A percentile compares a stretch with the other conserved stretches of the same genome.
phyloP scores from a whole-genome alignment of 2,797 vertebrate genomes.

The Craterocephalus amniculus region DNA sequence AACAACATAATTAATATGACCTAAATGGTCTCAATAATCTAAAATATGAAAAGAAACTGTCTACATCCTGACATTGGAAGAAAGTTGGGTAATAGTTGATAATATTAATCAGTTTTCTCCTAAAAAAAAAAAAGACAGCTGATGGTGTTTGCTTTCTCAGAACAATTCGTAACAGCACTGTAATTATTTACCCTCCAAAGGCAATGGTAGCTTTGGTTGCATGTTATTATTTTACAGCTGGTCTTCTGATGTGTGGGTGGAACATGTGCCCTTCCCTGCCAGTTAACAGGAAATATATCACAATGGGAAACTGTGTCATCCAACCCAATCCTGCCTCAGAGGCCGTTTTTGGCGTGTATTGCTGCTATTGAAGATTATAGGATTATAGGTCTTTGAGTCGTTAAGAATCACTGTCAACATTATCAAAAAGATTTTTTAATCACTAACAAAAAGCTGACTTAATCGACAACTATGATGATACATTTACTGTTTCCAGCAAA shows the following conservation, averaged over 20 bases:
- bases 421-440: conserved; percentile 9
- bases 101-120: not conserved
- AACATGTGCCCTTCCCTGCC: conserved; percentile 60
- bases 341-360: conserved; percentile 37
- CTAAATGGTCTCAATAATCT: conserved; percentile 3
- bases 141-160: conserved; percentile 10
- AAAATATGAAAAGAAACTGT: conserved; percentile 25
- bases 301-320: conserved; percentile 48
- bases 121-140: conserved; percentile 15
- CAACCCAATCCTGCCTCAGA: conserved; percentile 32
- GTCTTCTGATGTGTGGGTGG: conserved; percentile 33
- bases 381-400: conserved; percentile 35
- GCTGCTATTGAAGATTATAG: conserved; percentile 33
- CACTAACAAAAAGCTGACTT: conserved; percentile 8
- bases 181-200: conserved; percentile 41
- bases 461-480: conserved; percentile 27
- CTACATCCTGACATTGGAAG: conserved; percentile 10
- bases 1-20: conserved; percentile 13
- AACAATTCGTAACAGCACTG: conserved; percentile 22
- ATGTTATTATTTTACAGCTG: conserved; percentile 61
- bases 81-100: too few relatives aligned
- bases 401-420: conserved; percentile 39
- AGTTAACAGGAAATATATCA: conserved; percentile 64
- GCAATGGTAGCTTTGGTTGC: conserved; percentile 39
- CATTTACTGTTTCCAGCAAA: conserved; percentile 16